Percentiles rank a stretch among this genome's conserved stretches.
phyloP scores from a whole-genome alignment of 2,888 invertebrate genomes.

The Cerastis leucographa region DNA sequence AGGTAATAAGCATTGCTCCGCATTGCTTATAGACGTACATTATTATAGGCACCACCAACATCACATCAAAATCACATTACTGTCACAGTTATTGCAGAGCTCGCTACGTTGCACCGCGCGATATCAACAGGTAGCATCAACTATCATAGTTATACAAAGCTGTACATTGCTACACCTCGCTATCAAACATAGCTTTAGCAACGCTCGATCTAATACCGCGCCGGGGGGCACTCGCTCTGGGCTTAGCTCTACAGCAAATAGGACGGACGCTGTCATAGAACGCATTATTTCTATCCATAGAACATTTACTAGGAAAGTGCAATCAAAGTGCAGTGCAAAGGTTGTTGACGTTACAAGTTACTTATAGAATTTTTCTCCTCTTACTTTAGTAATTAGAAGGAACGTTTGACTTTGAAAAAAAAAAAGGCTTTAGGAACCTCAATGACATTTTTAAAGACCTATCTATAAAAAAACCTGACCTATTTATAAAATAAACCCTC shows the following conservation, averaged over 20 bases:
- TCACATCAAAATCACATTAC: not conserved
- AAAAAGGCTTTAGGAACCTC: too few species aligned
- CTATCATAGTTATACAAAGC: not conserved
- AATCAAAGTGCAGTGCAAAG: too few species aligned
- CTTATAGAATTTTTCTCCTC: too few species aligned
- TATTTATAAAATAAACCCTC: too few species aligned
- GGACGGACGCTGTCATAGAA: not conserved
- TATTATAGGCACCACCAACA: not conserved
- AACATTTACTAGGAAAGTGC: not conserved
- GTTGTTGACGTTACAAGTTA: too few species aligned
- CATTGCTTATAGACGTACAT: not conserved
- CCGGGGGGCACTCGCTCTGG: not conserved
- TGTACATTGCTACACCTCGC: not conserved
- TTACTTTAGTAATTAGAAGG: too few species aligned
- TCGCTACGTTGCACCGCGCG: not conserved
- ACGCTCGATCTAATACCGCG: not conserved
- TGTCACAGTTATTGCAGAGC: not conserved
- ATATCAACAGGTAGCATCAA: slow-evolving; percentile 10
- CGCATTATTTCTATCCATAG: not conserved
- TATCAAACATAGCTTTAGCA: not conserved
- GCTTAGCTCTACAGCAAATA: not conserved
- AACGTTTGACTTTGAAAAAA: too few species aligned
- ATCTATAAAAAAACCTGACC: too few species aligned
- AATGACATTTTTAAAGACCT: too few species aligned
- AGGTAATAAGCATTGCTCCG: not conserved